phyloP scores from a whole-genome alignment of 2,888 invertebrate genomes.

The Noctua pronuba region DNA sequence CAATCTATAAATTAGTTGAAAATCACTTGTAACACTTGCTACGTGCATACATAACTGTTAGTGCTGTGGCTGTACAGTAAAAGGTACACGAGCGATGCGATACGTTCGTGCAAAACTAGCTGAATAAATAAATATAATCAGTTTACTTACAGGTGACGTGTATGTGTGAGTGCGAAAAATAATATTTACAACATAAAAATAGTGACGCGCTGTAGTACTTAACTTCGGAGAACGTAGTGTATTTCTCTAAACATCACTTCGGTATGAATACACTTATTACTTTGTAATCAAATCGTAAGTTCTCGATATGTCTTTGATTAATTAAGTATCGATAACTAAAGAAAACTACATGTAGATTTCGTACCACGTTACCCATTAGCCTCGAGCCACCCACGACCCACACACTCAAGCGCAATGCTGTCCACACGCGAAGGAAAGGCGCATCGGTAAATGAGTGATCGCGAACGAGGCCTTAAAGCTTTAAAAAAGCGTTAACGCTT shows the following conservation, averaged over 20 bases:
- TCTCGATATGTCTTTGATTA: neutral
- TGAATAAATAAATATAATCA: neutral
- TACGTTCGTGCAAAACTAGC: neutral
- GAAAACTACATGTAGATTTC: neutral
- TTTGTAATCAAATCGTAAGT: neutral
- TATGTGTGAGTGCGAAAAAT: slow-evolving; percentile 1
- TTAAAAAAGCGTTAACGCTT: neutral
- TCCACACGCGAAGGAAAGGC: neutral
- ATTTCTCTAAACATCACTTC: neutral
- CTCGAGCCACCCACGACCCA: neutral
- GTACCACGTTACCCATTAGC: neutral
- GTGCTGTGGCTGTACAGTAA: neutral
- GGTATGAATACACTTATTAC: neutral
- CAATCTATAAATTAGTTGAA: neutral
- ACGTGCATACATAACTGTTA: neutral
- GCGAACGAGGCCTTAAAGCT: neutral
- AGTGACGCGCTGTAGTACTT: slow-evolving; percentile 2
- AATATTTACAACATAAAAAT: slow-evolving; percentile 9
- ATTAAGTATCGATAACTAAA: neutral
- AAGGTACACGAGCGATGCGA: neutral
- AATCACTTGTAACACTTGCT: neutral
- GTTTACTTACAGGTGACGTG: neutral
- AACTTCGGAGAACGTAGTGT: slow-evolving; percentile 2
- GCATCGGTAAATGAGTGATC: neutral
- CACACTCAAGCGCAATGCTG: neutral